Conservation (phyloP, 2,888 invertebrate species). For the Andrena fulva region DNA sequence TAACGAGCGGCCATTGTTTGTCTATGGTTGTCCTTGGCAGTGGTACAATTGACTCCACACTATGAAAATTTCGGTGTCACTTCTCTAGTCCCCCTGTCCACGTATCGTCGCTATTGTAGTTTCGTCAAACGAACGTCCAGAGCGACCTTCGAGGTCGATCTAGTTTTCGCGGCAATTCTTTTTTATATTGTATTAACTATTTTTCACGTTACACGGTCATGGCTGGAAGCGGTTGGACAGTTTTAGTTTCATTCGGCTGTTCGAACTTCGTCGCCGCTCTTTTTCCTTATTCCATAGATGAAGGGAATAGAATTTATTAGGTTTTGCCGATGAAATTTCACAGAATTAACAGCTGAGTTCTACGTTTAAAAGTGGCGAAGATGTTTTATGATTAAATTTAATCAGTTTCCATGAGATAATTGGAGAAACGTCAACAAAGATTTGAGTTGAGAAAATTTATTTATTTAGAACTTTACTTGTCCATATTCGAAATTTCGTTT, state of each 20-base stretch:
- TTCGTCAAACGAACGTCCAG: neutral
- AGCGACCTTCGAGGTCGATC: slow-evolving; percentile 14
- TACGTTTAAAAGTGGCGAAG: no score
- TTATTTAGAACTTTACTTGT: no score
- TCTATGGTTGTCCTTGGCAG: slow-evolving; percentile 72
- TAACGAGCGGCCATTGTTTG: slow-evolving; percentile 80
- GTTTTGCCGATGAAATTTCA: no score
- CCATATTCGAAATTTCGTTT: no score
- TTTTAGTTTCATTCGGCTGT: neutral
- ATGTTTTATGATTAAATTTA: no score
- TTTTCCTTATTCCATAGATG: neutral
- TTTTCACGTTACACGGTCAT: neutral
- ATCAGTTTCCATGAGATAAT: no score
- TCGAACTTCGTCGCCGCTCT: neutral
- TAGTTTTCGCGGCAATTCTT: neutral
- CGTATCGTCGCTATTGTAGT: slow-evolving; percentile 15
- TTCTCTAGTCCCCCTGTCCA: slow-evolving; percentile 45
- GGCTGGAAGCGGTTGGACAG: neutral
- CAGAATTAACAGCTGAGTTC: no score
- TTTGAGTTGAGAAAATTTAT: no score
- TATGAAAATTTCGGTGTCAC: slow-evolving; percentile 72
- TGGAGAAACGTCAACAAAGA: no score
- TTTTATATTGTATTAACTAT: neutral
- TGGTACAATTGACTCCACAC: slow-evolving; percentile 52
- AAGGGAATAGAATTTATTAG: no score